Base-by-base conservation (phyloP, 2,113 vertebrate species). In the Numenius arquata region DNA sequence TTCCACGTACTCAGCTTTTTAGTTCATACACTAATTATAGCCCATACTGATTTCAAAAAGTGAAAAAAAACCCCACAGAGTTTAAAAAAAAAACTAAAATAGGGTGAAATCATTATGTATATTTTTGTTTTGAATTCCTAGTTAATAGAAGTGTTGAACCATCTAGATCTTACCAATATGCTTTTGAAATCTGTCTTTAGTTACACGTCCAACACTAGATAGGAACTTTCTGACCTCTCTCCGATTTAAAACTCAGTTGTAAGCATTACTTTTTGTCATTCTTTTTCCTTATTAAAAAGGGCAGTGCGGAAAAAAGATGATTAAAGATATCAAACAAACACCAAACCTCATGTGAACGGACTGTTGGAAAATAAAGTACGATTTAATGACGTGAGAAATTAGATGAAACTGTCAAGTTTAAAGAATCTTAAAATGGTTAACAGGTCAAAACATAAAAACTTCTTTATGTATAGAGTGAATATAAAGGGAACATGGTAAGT, bases 351-450 rank as follows among this genome's bases (percentile, higher is more conserved):
- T 89, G 93, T 94, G 97, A 97, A 96, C 11, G 80, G 92, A 96
- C 92, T 87, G 80, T 52, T 96, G 86, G 93, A 94, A 97, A 96
- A 96, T 94, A 93, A 97, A 97, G 97, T 74, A 88, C 92, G 48
- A 82, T 97, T 98, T 98, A 98, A 98, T 96, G 97, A 98, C 38
- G 96, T 97, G 97, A 98, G 97, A 98, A 98, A 98, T 98, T 94
- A 96, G 96, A 97, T 93, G 94, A 96, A 98, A 97, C 96, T 92
- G 96, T 98, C 98, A 98, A 96, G 94, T 97, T 96, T 96, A 95
- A 98, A 97, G 98, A 97, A 97, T 97, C 97, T 98, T 92, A 97
- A 97, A 98, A 97, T 89, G 85, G 95, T 95, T 97, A 96, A 95
- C 81, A 97, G 97, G 98, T 96, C 97, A 97, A 98, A 98, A 96